These are phyloP conservation scores for Triplophysa rosa DNA, from an alignment of 2,113 vertebrate genomes.

Conservation along the genomic window DNA sequence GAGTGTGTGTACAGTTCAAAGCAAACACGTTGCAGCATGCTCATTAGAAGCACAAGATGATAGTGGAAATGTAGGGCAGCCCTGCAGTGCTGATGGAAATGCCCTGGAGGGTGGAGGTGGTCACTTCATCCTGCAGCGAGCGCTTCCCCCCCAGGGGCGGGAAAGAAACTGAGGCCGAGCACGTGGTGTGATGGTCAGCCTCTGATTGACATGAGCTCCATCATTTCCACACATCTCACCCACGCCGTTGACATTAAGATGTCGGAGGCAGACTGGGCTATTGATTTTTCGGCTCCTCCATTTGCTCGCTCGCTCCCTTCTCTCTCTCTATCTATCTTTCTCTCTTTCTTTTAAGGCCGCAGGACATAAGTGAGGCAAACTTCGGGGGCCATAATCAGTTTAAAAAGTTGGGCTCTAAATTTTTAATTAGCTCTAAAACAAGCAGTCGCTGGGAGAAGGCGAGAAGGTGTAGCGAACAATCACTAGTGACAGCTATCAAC, in stretches of 20 bases:
- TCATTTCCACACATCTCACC: slow-evolving; percentile 65
- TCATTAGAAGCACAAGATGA: slow-evolving; percentile 57
- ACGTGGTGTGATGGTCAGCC: slow-evolving; percentile 62
- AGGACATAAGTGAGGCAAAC: slow-evolving; percentile 51
- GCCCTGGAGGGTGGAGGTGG: slow-evolving; percentile 29
- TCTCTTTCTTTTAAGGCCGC: slow-evolving; percentile 5
- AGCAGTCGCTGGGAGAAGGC: slow-evolving; percentile 47
- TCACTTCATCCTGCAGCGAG: slow-evolving; percentile 43
- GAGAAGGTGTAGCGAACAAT: slow-evolving; percentile 62
- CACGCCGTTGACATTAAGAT: slow-evolving; percentile 72
- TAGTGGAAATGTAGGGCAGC: slow-evolving; percentile 26
- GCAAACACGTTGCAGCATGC: slow-evolving; percentile 55
- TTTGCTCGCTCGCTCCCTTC: slow-evolving; percentile 60
- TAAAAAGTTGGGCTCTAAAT: slow-evolving; percentile 63
- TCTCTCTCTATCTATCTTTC: slow-evolving; percentile 26
- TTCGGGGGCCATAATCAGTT: slow-evolving; percentile 64
- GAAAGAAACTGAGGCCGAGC: slow-evolving; percentile 58
- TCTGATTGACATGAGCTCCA: slow-evolving; percentile 69
- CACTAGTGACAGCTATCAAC: slow-evolving; percentile 69
- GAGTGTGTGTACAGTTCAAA: slow-evolving; percentile 59
- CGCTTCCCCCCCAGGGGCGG: not conserved
- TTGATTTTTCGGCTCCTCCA: slow-evolving; percentile 69
- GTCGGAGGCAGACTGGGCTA: slow-evolving; percentile 70
- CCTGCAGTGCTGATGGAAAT: not conserved
- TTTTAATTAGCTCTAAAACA: slow-evolving; percentile 72